phyloP scores from a whole-genome alignment of 2,888 invertebrate genomes.

The Parochlus steinenii region DNA sequence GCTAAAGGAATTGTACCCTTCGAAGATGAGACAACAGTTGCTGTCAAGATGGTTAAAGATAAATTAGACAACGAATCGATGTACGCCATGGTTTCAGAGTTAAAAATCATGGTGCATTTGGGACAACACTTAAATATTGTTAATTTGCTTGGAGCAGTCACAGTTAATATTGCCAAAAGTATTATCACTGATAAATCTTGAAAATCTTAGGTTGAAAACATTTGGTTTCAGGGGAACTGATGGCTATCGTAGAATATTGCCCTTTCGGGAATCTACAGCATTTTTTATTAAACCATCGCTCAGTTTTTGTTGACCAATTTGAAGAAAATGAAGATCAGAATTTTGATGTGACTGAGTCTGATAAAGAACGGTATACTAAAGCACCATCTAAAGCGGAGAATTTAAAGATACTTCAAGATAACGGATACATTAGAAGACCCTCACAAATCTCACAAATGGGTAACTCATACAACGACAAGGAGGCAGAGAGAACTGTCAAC shows the following conservation, averaged over 20 bases:
- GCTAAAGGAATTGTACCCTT: slow-evolving; percentile 56
- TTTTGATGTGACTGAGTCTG: too few species aligned
- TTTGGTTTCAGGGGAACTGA: slow-evolving; percentile 46
- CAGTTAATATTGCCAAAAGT: slow-evolving; percentile 68
- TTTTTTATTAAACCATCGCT: slow-evolving; percentile 57
- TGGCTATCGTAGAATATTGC: slow-evolving; percentile 81
- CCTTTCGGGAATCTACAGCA: slow-evolving; percentile 71
- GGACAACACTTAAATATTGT: slow-evolving; percentile 81
- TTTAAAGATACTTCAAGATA: too few species aligned
- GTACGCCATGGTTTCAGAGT: slow-evolving; percentile 66
- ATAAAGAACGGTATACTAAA: too few species aligned
- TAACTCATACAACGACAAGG: slow-evolving; percentile 44
- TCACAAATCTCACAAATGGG: slow-evolving; percentile 39
- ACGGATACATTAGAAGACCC: too few species aligned
- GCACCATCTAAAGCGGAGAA: too few species aligned
- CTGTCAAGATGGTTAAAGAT: slow-evolving; percentile 79
- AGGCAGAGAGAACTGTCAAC: slow-evolving; percentile 45
- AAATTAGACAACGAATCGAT: slow-evolving; percentile 64
- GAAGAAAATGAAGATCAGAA: too few species aligned
- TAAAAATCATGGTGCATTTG: slow-evolving; percentile 81
- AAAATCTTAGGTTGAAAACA: too few species aligned
- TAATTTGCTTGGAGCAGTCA: slow-evolving; percentile 76
- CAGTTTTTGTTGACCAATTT: slow-evolving; percentile 61
- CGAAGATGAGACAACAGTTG: slow-evolving; percentile 54
- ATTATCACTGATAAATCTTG: too few species aligned